Percentiles rank a stretch among this genome's conserved stretches.
phyloP scores from a whole-genome alignment of 2,113 vertebrate genomes.

The Bubalus kerabau region DNA sequence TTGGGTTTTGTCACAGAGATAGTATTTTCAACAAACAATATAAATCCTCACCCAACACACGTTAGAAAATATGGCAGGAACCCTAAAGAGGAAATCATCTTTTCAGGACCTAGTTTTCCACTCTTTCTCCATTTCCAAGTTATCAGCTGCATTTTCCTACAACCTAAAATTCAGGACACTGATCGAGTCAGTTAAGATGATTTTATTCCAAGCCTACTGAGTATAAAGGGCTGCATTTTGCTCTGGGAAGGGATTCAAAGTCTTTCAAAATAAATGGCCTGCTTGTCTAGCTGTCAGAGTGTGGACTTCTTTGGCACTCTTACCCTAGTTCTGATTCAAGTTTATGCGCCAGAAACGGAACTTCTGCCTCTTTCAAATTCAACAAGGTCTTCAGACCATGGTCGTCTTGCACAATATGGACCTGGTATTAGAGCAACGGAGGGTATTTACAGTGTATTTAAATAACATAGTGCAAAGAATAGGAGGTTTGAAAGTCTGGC shows the following conservation, averaged over 20 bases:
- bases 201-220: conserved; percentile 7
- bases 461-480: conserved; percentile 19
- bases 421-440: background rate
- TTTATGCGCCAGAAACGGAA: conserved; percentile 8
- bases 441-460: conserved; percentile 2
- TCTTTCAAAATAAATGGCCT: conserved; percentile 42
- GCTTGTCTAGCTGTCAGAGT: conserved; percentile 35
- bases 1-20: background rate
- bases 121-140: background rate
- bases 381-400: conserved; percentile 23
- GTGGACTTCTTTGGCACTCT: background rate
- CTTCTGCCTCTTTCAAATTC: conserved; percentile 3
- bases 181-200: background rate
- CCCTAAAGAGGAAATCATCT: background rate
- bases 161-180: background rate
- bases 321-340: background rate
- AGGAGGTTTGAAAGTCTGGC: conserved; percentile 19
- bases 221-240: conserved; percentile 15
- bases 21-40: background rate
- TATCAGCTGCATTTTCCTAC: background rate
- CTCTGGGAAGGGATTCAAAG: conserved; percentile 38
- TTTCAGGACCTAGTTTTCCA: background rate
- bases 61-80: background rate
- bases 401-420: background rate
- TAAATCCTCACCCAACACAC: background rate